Conservation (phyloP, 2,888 invertebrate species). For the Thera britannica region DNA sequence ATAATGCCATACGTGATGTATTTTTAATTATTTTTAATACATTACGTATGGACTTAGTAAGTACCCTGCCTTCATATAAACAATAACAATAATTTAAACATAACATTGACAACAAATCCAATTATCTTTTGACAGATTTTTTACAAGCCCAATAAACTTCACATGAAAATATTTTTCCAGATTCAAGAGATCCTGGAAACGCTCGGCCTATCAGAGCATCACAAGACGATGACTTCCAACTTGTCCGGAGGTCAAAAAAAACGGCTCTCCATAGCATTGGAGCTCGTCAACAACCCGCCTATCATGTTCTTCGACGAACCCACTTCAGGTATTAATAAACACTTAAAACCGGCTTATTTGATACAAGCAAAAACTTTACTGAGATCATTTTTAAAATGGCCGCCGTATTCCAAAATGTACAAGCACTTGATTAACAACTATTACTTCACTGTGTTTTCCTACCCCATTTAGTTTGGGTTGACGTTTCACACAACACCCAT, state of each 20-base stretch:
- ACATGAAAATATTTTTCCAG: constrained; percentile 75
- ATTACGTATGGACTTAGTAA: too few relatives aligned
- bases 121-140: too few relatives aligned
- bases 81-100: too few relatives aligned
- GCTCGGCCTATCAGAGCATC: constrained; percentile 93
- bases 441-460: too few relatives aligned
- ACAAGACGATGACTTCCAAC: constrained; percentile 95
- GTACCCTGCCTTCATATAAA: too few relatives aligned
- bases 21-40: too few relatives aligned
- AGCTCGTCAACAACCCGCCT: constrained; percentile 98
- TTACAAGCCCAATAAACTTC: too few relatives aligned
- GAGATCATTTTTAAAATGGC: constrained; percentile 5
- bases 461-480: too few relatives aligned
- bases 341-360: neutral
- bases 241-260: constrained; percentile 98
- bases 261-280: constrained; percentile 96
- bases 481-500: too few relatives aligned
- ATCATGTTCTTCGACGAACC: constrained; percentile 99
- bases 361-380: neutral
- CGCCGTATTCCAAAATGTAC: neutral
- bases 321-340: constrained; percentile 88
- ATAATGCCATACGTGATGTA: too few relatives aligned
- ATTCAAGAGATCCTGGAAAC: constrained; percentile 96
- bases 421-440: too few relatives aligned
- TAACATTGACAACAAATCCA: too few relatives aligned